phyloP scores from a whole-genome alignment of 2,888 invertebrate genomes.

The Tanypteryx hageni region DNA sequence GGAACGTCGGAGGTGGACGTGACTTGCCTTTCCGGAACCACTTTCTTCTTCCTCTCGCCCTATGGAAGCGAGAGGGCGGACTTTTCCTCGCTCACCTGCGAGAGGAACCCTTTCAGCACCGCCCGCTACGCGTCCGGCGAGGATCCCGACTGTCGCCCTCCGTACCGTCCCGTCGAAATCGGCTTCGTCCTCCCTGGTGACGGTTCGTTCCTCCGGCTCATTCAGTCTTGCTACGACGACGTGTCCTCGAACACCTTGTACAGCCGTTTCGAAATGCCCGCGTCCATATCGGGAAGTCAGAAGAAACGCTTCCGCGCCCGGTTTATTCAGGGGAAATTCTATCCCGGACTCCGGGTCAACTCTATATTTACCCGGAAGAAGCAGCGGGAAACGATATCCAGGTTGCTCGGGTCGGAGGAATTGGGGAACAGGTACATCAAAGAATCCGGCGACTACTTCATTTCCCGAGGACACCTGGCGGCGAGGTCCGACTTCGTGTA shows the following conservation, averaged over 20 bases:
- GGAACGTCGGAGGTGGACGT: slow-evolving; percentile 36
- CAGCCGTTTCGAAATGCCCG: slow-evolving; percentile 76
- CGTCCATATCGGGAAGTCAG: slow-evolving; percentile 76
- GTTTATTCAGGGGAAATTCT: slow-evolving; percentile 77
- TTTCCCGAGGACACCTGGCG: slow-evolving; percentile 80
- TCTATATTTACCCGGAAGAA: slow-evolving; percentile 71
- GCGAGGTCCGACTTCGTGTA: slow-evolving; percentile 81
- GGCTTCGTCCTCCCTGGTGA: slow-evolving; percentile 76
- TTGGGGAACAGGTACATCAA: slow-evolving; percentile 71
- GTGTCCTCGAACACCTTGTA: slow-evolving; percentile 77
- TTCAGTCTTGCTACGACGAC: slow-evolving; percentile 79
- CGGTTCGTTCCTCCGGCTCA: slow-evolving; percentile 75
- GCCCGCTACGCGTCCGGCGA: slow-evolving; percentile 74
- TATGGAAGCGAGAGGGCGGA: slow-evolving; percentile 67
- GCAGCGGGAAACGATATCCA: slow-evolving; percentile 69
- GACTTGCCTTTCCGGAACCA: slow-evolving; percentile 70
- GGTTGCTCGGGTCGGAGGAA: slow-evolving; percentile 69
- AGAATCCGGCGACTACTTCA: slow-evolving; percentile 69
- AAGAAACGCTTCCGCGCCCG: slow-evolving; percentile 76
- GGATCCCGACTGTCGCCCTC: slow-evolving; percentile 74
- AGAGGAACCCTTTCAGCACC: slow-evolving; percentile 73
- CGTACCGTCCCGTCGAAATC: slow-evolving; percentile 76
- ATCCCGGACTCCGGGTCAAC: slow-evolving; percentile 73
- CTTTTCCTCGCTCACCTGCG: slow-evolving; percentile 76
- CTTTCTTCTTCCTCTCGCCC: slow-evolving; percentile 68